These are phyloP conservation scores for Mycalesis mineus DNA, from an alignment of 2,888 invertebrate species.

Conservation along the genomic window DNA sequence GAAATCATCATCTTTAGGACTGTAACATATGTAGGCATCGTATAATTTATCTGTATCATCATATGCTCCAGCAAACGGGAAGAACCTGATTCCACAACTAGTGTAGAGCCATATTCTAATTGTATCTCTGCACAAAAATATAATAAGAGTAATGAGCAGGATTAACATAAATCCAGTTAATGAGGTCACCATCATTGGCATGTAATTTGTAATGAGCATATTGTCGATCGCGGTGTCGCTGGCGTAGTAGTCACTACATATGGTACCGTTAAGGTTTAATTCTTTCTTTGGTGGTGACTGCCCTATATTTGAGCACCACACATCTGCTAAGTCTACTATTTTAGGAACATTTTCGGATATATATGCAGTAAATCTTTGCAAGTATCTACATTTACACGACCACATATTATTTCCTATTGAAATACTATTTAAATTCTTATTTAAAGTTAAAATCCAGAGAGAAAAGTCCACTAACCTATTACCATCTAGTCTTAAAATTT, in stretches of 20 bases:
- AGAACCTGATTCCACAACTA: slow-evolving; percentile 89
- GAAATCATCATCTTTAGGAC: slow-evolving; percentile 94
- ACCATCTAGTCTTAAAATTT: slow-evolving; percentile 88
- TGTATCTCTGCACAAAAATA: slow-evolving; percentile 91
- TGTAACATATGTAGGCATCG: slow-evolving; percentile 96
- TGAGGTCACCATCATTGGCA: slow-evolving; percentile 89
- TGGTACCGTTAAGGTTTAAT: slow-evolving; percentile 89
- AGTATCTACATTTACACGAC: slow-evolving; percentile 93
- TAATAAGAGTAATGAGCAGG: slow-evolving; percentile 85
- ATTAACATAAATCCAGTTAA: slow-evolving; percentile 86
- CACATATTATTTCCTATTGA: slow-evolving; percentile 91
- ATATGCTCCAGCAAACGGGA: slow-evolving; percentile 83
- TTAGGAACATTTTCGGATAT: slow-evolving; percentile 87
- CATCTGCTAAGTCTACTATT: slow-evolving; percentile 84
- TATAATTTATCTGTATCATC: slow-evolving; percentile 92
- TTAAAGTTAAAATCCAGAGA: slow-evolving; percentile 84
- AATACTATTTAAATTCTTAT: slow-evolving; percentile 82
- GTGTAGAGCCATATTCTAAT: slow-evolving; percentile 92
- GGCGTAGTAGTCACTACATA: slow-evolving; percentile 90
- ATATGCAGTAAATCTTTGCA: slow-evolving; percentile 89
- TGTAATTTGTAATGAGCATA: slow-evolving; percentile 88
- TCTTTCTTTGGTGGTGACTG: slow-evolving; percentile 85
- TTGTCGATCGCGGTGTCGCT: slow-evolving; percentile 89
- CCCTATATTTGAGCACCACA: slow-evolving; percentile 87
- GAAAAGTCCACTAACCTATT: slow-evolving; percentile 88